These are phyloP conservation scores for Phoebastria nigripes DNA, from an alignment of 2,797 vertebrate species.

Conservation along the genomic window DNA sequence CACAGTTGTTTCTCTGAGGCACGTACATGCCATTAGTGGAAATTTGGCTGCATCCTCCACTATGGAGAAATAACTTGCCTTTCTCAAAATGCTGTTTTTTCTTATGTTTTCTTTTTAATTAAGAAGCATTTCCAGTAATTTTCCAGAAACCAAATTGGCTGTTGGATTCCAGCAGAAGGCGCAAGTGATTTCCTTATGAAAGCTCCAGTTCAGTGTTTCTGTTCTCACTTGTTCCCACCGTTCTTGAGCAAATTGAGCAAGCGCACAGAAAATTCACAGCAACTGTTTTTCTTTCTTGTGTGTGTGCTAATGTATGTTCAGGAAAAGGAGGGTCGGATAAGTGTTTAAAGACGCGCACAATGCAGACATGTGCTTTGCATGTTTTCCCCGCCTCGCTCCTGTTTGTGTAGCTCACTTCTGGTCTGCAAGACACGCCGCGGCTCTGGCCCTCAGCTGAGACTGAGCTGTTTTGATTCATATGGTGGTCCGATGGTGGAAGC, in stretches of 20 bases:
- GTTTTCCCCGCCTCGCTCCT: background rate
- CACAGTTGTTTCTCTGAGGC: background rate
- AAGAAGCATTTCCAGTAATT: slow-evolving; percentile 21
- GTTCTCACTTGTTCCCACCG: slow-evolving; percentile 19
- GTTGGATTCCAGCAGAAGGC: slow-evolving; percentile 20
- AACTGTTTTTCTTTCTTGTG: slow-evolving; percentile 20
- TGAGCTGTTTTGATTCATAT: background rate
- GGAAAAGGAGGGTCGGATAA: background rate
- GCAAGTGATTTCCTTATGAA: background rate
- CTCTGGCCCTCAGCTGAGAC: background rate
- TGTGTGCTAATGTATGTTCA: background rate
- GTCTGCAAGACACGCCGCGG: background rate
- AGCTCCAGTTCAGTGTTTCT: background rate
- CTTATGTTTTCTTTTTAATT: slow-evolving; percentile 36
- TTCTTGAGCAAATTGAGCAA: slow-evolving; percentile 5
- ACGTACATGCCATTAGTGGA: background rate
- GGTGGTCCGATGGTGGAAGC: background rate
- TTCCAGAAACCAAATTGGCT: background rate
- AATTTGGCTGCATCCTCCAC: background rate
- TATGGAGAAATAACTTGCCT: background rate
- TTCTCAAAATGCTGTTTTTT: background rate
- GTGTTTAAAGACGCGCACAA: background rate
- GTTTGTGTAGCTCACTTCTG: background rate
- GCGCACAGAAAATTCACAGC: slow-evolving; percentile 11
- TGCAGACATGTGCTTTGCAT: slow-evolving; percentile 1